Evolutionary conservation across 2,797 vertebrate species (phyloP).

Genomic region (Enoplosus armatus): DNA sequence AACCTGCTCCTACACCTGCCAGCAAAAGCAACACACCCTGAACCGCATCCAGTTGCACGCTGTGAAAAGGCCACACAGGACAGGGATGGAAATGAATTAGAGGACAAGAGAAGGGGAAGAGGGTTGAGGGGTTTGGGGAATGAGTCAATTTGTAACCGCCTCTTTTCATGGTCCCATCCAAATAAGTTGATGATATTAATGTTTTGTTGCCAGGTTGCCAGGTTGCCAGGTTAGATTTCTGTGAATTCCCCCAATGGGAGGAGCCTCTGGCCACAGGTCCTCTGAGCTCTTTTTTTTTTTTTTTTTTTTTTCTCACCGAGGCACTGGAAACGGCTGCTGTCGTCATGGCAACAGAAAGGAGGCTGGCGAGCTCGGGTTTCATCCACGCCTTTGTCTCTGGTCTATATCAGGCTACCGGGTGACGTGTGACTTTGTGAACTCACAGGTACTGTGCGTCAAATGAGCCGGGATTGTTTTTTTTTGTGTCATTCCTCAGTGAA

Average conservation of each 20-base stretch:
- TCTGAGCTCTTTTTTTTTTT: conserved; percentile 28
- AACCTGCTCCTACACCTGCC: conserved; percentile 83
- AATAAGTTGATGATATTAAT: conserved; percentile 26
- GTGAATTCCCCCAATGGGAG: conserved; percentile 66
- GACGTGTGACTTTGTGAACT: conserved; percentile 61
- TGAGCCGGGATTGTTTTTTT: conserved; percentile 51
- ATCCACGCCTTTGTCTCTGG: conserved; percentile 69
- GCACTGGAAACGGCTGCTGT: conserved; percentile 59
- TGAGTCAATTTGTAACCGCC: neutral
- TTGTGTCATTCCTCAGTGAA: conserved; percentile 30
- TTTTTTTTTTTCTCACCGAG: neutral
- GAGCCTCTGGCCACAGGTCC: conserved; percentile 63
- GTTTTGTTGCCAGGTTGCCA: conserved; percentile 39
- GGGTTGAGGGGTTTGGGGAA: neutral
- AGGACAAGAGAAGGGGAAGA: neutral
- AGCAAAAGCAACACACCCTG: conserved; percentile 70
- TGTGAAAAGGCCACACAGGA: conserved; percentile 46
- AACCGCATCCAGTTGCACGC: conserved; percentile 36
- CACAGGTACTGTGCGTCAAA: conserved; percentile 48
- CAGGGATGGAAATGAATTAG: conserved; percentile 7
- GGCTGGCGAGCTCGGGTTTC: conserved; percentile 78
- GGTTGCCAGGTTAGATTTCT: conserved; percentile 57
- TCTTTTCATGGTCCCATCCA: conserved; percentile 20
- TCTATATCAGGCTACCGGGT: conserved; percentile 66
- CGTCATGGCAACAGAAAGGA: conserved; percentile 76